Percentiles rank a stretch among this genome's conserved stretches.
Conservation (phyloP, 2,888 invertebrate genomes). For the Pandemis heparana region DNA sequence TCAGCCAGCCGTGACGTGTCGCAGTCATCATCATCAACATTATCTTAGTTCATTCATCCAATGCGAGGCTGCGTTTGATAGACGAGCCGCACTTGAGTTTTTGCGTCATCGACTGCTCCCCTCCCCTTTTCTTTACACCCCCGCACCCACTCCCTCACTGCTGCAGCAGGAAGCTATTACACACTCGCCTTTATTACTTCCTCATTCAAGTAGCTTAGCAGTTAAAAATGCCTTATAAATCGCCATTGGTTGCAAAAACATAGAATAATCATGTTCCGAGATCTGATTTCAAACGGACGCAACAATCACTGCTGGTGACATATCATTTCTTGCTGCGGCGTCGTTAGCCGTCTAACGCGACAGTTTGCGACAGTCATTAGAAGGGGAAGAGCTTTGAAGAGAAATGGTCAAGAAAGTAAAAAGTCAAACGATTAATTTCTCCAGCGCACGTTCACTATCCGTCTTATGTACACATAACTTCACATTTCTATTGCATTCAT, state of each 20-base stretch:
- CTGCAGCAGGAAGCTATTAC: conserved; percentile 29
- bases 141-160: background rate
- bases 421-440: background rate
- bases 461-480: too few relatives aligned
- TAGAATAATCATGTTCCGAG: background rate
- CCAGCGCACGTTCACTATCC: background rate
- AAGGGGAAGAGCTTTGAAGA: background rate
- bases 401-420: background rate
- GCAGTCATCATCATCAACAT: background rate
- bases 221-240: conserved; percentile 20
- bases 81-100: conserved; percentile 33
- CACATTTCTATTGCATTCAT: too few relatives aligned
- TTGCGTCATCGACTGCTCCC: conserved; percentile 10
- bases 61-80: conserved; percentile 22
- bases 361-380: background rate
- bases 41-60: background rate
- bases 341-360: background rate
- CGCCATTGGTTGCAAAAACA: conserved; percentile 7
- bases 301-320: background rate
- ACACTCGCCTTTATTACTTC: conserved; percentile 32
- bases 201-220: conserved; percentile 13
- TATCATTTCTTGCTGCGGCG: background rate
- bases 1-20: too few relatives aligned
- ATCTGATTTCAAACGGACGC: conserved; percentile 1
- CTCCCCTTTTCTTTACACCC: conserved; percentile 1